Conservation (phyloP, 2,797 vertebrate species). For the Siniperca scherzeri region DNA sequence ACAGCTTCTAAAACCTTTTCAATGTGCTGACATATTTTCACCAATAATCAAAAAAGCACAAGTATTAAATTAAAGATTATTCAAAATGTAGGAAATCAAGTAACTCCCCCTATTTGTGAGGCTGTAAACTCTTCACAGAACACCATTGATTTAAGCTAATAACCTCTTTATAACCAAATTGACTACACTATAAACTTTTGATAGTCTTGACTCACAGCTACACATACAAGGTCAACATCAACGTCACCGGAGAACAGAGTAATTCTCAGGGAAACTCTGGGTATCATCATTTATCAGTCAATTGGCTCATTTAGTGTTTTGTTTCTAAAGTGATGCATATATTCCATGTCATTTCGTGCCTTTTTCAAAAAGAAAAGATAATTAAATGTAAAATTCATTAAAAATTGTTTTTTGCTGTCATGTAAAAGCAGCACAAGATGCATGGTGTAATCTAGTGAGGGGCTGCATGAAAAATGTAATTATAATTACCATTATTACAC, state of each 20-base stretch:
- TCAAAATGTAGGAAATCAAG: background rate
- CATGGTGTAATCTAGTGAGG: slow-evolving; percentile 44
- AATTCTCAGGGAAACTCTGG: background rate
- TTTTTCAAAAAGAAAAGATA: slow-evolving; percentile 41
- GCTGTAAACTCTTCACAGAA: slow-evolving; percentile 28
- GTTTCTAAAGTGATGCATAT: slow-evolving; percentile 14
- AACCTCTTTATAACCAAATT: slow-evolving; percentile 22
- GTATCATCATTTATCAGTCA: slow-evolving; percentile 26
- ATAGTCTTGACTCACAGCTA: background rate
- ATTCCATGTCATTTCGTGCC: slow-evolving; percentile 13
- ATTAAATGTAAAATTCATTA: slow-evolving; percentile 64
- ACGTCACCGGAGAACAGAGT: slow-evolving; percentile 19
- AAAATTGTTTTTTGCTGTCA: slow-evolving; percentile 57
- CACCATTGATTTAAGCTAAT: slow-evolving; percentile 14
- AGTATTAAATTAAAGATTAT: background rate
- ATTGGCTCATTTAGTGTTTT: slow-evolving; percentile 36
- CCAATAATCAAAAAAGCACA: background rate
- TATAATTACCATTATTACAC: slow-evolving; percentile 18
- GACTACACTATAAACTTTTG: slow-evolving; percentile 10
- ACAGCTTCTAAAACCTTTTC: background rate
- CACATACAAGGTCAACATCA: slow-evolving; percentile 5
- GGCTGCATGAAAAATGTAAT: slow-evolving; percentile 21
- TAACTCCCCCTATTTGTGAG: background rate
- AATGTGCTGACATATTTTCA: background rate
- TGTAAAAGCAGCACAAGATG: slow-evolving; percentile 50